phyloP scores from a whole-genome alignment of 2,113 vertebrate species.

The Strix uralensis region DNA sequence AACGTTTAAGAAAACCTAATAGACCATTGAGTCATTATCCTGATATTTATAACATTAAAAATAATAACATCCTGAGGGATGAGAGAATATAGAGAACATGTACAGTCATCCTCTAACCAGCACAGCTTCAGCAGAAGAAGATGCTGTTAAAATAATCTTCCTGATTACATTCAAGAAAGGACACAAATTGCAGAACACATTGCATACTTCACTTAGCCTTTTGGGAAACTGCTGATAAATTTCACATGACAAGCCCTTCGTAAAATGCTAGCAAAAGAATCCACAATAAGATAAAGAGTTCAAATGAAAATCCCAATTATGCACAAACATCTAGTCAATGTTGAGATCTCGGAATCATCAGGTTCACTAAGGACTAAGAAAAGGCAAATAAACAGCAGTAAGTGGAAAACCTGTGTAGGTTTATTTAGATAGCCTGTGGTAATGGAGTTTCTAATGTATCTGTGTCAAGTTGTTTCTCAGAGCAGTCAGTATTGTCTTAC shows the following conservation, averaged over 20 bases:
- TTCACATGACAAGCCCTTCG: neutral
- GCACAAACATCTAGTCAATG: neutral
- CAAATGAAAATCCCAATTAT: neutral
- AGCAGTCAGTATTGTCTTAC: neutral
- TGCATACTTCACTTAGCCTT: neutral
- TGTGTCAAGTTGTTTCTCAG: neutral
- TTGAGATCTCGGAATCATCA: neutral
- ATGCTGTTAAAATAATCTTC: conserved; percentile 13
- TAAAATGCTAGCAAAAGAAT: neutral
- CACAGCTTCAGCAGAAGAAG: neutral
- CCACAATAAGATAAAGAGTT: neutral
- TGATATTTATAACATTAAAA: conserved; percentile 43
- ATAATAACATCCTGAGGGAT: conserved; percentile 23
- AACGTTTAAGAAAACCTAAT: conserved; percentile 3
- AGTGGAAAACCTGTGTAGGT: neutral
- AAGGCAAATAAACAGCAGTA: neutral
- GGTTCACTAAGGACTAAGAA: neutral
- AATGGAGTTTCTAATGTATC: neutral
- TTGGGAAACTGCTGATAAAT: neutral
- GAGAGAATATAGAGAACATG: neutral
- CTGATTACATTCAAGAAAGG: conserved; percentile 3
- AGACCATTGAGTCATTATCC: conserved; percentile 25
- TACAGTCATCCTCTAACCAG: neutral
- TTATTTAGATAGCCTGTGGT: neutral
- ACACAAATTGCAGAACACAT: neutral